Evolutionary conservation across 2,888 invertebrate genomes (phyloP), one percentile per base, ranked within the genome.

Genomic region (Luperina nickerlii): DNA sequence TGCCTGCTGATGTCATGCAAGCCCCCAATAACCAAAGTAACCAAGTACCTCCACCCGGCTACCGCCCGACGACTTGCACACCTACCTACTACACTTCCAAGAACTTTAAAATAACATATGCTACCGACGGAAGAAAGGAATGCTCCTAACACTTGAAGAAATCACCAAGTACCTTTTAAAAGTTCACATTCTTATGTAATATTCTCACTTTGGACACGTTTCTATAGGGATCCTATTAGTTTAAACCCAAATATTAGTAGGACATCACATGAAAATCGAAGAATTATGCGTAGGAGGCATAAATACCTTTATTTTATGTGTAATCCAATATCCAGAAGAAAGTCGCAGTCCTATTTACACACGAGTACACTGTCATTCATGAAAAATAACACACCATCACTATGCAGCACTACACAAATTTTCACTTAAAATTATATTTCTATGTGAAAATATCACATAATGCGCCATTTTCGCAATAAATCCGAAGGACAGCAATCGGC

Each of bases 301-400:
- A 96, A 96, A 96, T 96, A 96, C 96, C 97, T 96, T 95, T 93
- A 94, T 94, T 96, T 95, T 95, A 94, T 93, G 94, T 96, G 97
- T 96, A 96, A 96, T 97, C 97, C 96, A 97, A 97, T 97, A 96
- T 96, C 96, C 95, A 95, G 94, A 95, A 95, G 95, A 95, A 95
- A 95, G 95, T 95, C 93, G 94, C 91, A 95, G 96, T 96, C 94
- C 93, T 95, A 93, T 95, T 96, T 95, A 96, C 95, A 95, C 96
- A 95, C 92, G 91, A 92, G 89, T 94, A 92, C 97, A 97, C 96
- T 95, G 95, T 96, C 94, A 96, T 95, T 96, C 93, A 96, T 93
- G 91, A 93, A 95, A 94, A 94, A 91, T 93, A 94, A 93, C 92
- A 95, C 96, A 96, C 93, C 93, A 96, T 96, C 96, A 97, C 97